A percentile compares a stretch with the other conserved stretches of the same genome.
phyloP scores from a whole-genome alignment of 2,113 vertebrate species.

The Neogobius melanostomus region DNA sequence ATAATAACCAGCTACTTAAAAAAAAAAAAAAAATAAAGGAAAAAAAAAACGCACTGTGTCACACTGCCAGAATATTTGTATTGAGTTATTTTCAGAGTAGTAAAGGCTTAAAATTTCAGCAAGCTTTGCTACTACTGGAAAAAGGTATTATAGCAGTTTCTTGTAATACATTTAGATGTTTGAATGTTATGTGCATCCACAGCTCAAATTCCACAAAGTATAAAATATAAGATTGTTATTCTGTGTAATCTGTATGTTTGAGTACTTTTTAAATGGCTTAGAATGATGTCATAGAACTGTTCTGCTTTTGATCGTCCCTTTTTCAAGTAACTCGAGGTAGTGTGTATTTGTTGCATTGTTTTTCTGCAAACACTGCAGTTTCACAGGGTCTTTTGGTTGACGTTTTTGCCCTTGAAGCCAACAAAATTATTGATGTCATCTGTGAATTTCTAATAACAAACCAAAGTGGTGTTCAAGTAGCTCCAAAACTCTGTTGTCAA shows the following conservation, averaged over 20 bases:
- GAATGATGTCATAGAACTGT: conserved; percentile 62
- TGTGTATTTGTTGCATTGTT: conserved; percentile 17
- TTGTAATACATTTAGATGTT: conserved; percentile 67
- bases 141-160: conserved; percentile 62
- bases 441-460: conserved; percentile 55
- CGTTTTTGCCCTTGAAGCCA: conserved; percentile 49
- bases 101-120: conserved; percentile 65
- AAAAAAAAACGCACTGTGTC: conserved; percentile 60
- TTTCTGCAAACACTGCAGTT: conserved; percentile 42
- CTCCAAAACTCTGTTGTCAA: conserved; percentile 54
- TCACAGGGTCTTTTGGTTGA: conserved; percentile 35
- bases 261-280: conserved; percentile 52
- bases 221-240: conserved; percentile 35
- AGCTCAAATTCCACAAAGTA: conserved; percentile 57
- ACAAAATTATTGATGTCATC: conserved; percentile 57
- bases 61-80: conserved; percentile 73
- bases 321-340: conserved; percentile 19
- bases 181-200: conserved; percentile 65
- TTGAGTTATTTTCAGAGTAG: conserved; percentile 60
- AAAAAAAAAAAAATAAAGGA: conserved; percentile 23
- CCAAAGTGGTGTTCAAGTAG: conserved; percentile 70
- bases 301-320: conserved; percentile 48
- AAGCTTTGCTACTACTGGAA: conserved; percentile 68
- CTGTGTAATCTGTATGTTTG: conserved; percentile 33
- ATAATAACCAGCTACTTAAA: conserved; percentile 67